Evolutionary conservation across 2,888 invertebrate species (phyloP).

Genomic region (Syritta pipiens): DNA sequence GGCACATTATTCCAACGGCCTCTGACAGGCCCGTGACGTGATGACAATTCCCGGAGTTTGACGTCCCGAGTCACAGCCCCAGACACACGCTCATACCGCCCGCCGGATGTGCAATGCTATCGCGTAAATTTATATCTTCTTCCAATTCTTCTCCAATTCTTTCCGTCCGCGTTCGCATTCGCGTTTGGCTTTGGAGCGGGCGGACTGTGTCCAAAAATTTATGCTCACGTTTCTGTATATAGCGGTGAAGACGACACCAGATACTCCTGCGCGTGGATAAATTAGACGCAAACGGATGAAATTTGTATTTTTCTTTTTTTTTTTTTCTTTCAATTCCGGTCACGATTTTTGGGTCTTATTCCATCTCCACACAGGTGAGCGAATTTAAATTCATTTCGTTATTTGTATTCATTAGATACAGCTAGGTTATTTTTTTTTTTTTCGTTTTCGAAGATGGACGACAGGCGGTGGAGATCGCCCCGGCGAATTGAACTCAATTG

Average conservation of each 20-base stretch:
- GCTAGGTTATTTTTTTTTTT: no score
- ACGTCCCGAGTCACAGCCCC: no score
- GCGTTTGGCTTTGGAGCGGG: no score
- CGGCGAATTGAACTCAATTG: slow-evolving; percentile 63
- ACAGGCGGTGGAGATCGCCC: slow-evolving; percentile 16
- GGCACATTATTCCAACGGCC: slow-evolving; percentile 5
- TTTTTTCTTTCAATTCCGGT: slow-evolving; percentile 48
- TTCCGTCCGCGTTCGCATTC: no score
- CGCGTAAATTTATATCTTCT: slow-evolving; percentile 17
- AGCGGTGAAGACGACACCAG: slow-evolving; percentile 25
- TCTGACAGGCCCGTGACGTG: slow-evolving; percentile 2
- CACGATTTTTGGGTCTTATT: slow-evolving; percentile 44
- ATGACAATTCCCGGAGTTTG: slow-evolving; percentile 19
- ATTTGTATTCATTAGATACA: no score
- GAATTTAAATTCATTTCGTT: slow-evolving; percentile 1
- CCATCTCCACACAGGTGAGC: slow-evolving; percentile 4
- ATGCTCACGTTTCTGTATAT: slow-evolving; percentile 51
- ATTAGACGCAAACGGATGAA: slow-evolving; percentile 15
- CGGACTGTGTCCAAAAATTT: slow-evolving; percentile 53
- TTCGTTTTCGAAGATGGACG: no score
- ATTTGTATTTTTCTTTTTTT: no score
- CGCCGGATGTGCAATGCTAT: slow-evolving; percentile 56
- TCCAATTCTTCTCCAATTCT: slow-evolving; percentile 33
- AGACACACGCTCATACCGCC: slow-evolving; percentile 11
- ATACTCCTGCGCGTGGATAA: slow-evolving; percentile 21